Base-by-base conservation (phyloP, 2,888 invertebrate genomes). In the Apamea epomidion region DNA sequence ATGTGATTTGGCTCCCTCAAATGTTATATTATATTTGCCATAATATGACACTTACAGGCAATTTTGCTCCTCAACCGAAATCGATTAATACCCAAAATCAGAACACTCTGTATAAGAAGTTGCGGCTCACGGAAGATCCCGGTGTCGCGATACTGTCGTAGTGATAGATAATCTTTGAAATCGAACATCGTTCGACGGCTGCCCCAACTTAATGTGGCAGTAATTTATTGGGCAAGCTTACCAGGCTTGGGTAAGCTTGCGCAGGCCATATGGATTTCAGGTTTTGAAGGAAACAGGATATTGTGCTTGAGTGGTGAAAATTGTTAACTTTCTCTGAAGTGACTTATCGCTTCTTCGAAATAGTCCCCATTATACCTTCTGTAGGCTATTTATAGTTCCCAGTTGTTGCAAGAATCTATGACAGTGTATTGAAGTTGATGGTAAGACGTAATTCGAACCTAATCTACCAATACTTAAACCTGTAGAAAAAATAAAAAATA, bases 121-220 rank as follows among this genome's bases (percentile, higher is more conserved):
- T 86, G 85, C 89, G 89, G 88, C 83, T 91, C 83, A 89, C 90
- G 86, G 89, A 89, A 95, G 95, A 95, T 96, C 93, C 82, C 90
- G 80, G 86, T 88, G 88, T 84, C 88, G 91, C 92, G 96, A 96
- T 96, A 96, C 92, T 96, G 96, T 96, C 96, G 85, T 85, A 92
- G 93, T 96, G 96, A 96, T 96, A 96, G 96, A 96, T 96, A 96
- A 96, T 96, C 96, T 96, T 93, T 92, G 89, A 86, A 92, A 96
- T 96, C 96, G 96, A 94, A 96, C 96, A 96, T 91, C 94, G 94
- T 95, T 95, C 96, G 95, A 96, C 91, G 94, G 93, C 84, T 90
- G 88, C 85, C 82, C 91, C 90, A 88, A 89, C 90, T 90, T 92
- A 90, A 91, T 91, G 89, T 87, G 89, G 87, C 92, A 90, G 91